Base-by-base conservation (phyloP, 2,113 vertebrate genomes). In the Aegypius monachus region DNA sequence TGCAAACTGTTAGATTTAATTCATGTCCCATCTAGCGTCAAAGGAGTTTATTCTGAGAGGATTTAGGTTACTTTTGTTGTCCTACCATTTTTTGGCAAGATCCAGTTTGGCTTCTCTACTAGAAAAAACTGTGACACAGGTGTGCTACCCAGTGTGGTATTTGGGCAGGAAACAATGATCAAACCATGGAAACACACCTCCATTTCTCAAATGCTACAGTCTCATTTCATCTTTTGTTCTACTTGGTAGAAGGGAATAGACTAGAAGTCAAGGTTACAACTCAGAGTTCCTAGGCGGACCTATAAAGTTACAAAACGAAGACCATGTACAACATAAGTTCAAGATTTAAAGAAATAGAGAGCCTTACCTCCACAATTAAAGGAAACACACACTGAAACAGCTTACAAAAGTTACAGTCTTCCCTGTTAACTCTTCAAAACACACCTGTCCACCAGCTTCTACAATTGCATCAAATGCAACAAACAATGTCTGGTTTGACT, bases 241-340 rank as follows among this genome's bases (percentile, higher is more conserved):
- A n/a, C 21, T 88, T 68, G 8, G 20, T 18, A 67, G 40, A 89
- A 84, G 52, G 6, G 15, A 83, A 70, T 6, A n/a, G 16, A 62
- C 22, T 62, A 70, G 26, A 92, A 89, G 4, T 15, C 40, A 66
- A 81, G 16, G 29, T 45, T 61, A 77, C 21, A 90, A 71, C 16
- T 62, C 26, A 71, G n/a, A 62, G 5, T 19, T 79, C n/a, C 16
- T 43, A 68, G 4, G 23, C 1, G 20, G 67, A 70, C 6, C 7
- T 50, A 59, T 2, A 11, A 45, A 53, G 13, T 40, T 63, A 62
- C 2, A 78, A 58, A 86, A 16, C 7, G 32, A 85, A 72, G 29
- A 80, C 16, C 5, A 26, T 1, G 4, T n/a, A 50, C 16, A 55
- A 42, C 3, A 0, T 7, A 55, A 20, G 1, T 22, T 68, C n/a